Evolutionary conservation across 2,113 vertebrate genomes (phyloP).

Genomic region (Aplodontia rufa): DNA sequence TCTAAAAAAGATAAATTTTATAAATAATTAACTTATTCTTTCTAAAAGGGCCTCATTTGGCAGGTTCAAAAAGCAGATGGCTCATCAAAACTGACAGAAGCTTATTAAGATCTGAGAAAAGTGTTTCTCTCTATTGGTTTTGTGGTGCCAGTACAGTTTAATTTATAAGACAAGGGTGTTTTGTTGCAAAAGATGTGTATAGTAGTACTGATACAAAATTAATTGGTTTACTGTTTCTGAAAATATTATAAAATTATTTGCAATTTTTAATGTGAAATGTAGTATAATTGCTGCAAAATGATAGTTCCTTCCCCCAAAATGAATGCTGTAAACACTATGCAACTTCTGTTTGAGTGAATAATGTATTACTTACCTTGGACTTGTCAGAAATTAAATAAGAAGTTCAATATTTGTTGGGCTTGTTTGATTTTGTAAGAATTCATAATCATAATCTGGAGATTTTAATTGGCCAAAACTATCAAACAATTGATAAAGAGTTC

Average conservation of each 20-base stretch:
- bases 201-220: not conserved
- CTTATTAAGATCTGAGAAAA: slow-evolving; percentile 52
- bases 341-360: not conserved
- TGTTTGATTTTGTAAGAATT: not conserved
- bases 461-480: not conserved
- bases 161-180: not conserved
- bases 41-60: slow-evolving; percentile 38
- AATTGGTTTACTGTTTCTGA: not conserved
- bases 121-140: not conserved
- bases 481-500: not conserved
- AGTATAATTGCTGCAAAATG: not conserved
- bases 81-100: slow-evolving; percentile 5
- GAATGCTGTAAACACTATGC: not conserved
- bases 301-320: not conserved
- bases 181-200: not conserved
- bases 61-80: slow-evolving; percentile 63
- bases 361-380: not conserved
- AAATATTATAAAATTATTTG: not conserved
- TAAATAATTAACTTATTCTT: slow-evolving; percentile 56
- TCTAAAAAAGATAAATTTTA: slow-evolving; percentile 45
- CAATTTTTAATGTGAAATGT: not conserved
- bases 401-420: not conserved
- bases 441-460: not conserved
- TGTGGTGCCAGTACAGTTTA: not conserved
- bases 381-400: not conserved